Evolutionary conservation across 35 echinoderm and acorn worm genomes (phyloP), one percentile per base, ranked within the genome.

Genomic region (Anneissia japonica): DNA sequence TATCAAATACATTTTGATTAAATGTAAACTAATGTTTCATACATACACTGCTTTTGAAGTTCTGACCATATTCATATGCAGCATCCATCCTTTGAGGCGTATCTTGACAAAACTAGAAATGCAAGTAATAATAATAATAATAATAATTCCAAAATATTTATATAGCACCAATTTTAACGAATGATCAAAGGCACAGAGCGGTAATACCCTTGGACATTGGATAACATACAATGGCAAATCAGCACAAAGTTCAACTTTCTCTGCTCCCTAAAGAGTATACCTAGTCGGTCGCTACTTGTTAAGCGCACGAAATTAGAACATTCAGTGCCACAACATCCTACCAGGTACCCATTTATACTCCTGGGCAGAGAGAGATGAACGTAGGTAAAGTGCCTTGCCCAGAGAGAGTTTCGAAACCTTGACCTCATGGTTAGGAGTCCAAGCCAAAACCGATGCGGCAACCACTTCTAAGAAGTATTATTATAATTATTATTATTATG

Each of bases 31-130:
- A 79, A 87, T 34, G 1, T 16, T 79, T 30, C 26, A 32, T 77
- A 81, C 79, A 26, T 83, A 96, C 93, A 79, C 87, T 93, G 86
- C 89, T 91, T 34, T 56, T 73, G 81, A 89, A 99, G 13, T 92
- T 94, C 26, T 89, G 94, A 36, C 89, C 96, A 94, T 94, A 94
- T 11, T 74, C 64, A 31, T 86, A 99, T 4, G 96, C 96, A 35
- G 96, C 96, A 82, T 99, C 83, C 89, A 94, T 83, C 72, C 87
- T 89, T 33, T 83, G 74, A 17, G 36, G 83, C n/a, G 96, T 99
- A 76, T 99, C 89, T 39, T 87, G 93, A 85, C 96, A 99, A 36
- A 99, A 79, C 92, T 97, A 43, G 14, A 26, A 84, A n/a, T 36
- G 32, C 41, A 30, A 19, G 38, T 26, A 38, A 80, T 7, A 32